phyloP scores from a whole-genome alignment of 2,888 invertebrate species.

The Blastobasis adustella region DNA sequence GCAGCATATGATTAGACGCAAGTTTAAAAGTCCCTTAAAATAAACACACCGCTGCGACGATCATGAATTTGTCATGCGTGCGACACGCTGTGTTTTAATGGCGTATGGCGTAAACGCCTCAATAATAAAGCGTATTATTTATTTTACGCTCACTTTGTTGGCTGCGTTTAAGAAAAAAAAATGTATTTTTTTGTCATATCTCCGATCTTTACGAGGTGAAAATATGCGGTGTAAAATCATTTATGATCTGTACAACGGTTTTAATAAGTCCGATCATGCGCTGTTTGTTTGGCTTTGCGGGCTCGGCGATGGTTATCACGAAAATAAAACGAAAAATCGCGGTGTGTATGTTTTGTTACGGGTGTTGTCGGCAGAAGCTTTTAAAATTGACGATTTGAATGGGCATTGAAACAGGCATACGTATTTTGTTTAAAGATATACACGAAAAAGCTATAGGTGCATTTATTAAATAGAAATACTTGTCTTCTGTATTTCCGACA shows the following conservation, averaged over 20 bases:
- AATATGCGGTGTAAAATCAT: slow-evolving; percentile 3
- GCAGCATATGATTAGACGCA: slow-evolving; percentile 31
- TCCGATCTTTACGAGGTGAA: slow-evolving; percentile 3
- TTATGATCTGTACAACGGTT: not conserved
- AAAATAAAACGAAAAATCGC: too few relatives aligned
- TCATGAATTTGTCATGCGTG: slow-evolving; percentile 40
- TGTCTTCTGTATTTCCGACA: too few relatives aligned
- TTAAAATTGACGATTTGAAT: too few relatives aligned
- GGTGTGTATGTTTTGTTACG: too few relatives aligned
- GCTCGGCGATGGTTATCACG: too few relatives aligned
- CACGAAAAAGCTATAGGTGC: too few relatives aligned
- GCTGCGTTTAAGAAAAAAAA: slow-evolving; percentile 1
- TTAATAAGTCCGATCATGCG: too few relatives aligned
- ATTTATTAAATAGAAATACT: too few relatives aligned
- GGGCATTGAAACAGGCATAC: too few relatives aligned
- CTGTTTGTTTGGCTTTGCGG: too few relatives aligned
- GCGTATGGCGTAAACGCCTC: slow-evolving; percentile 21
- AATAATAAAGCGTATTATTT: slow-evolving; percentile 11
- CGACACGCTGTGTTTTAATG: slow-evolving; percentile 31
- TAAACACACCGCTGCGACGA: slow-evolving; percentile 22
- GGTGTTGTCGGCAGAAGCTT: too few relatives aligned
- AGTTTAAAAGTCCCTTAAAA: slow-evolving; percentile 29
- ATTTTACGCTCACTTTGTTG: slow-evolving; percentile 1
- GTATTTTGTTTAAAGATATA: too few relatives aligned
- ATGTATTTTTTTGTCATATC: slow-evolving; percentile 2